Base-by-base conservation (phyloP, 1,140 invertebrate genomes). In the Drosophila triauraria region DNA sequence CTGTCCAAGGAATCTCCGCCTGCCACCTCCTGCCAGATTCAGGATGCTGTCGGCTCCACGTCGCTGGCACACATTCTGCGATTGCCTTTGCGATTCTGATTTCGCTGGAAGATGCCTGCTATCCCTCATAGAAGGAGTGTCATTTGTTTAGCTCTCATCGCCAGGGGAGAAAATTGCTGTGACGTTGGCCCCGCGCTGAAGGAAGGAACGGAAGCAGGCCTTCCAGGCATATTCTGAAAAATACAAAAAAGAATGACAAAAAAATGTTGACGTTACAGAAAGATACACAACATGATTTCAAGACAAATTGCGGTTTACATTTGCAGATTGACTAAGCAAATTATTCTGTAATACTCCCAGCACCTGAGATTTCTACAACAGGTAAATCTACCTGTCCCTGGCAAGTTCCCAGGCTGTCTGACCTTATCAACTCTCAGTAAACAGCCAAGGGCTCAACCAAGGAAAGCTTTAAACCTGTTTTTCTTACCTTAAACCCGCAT, bases 71-170 rank as follows among this genome's bases (percentile, higher is more conserved):
- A 72, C 67, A 72, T 72, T 48, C 46, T 50, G 67, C 35, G 43
- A 30, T 67, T 64, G 61, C 64, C 44, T 67, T 65, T 50, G 44
- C 57, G 57, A 65, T 62, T 43, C 43, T 35, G 38, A 23, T 38
- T 58, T 44, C 42, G 30, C 8, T 20, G 65, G 32, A 17, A 32
- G 69, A 71, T 59, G 51, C 25, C 65, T 51, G 27, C 68, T 50
- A 32, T 50, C 46, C 67, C 54, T 58, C 54, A 72, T 60, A 38
- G 44, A 72, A 72, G 53, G 53, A 38, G 50, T 69, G 44, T 43
- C 69, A 72, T 72, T 59, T 72, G 69, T 59, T 72, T 72, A 72
- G 67, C 69, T 72, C 53, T 72, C 68, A 60, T 72, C 69, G 69
- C 69, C 54, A 50, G 30, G 42, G n/a, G 32, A 38, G 20, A 50